Base-by-base conservation (phyloP, 1,140 invertebrate genomes). In the Drosophila rhopaloa region DNA sequence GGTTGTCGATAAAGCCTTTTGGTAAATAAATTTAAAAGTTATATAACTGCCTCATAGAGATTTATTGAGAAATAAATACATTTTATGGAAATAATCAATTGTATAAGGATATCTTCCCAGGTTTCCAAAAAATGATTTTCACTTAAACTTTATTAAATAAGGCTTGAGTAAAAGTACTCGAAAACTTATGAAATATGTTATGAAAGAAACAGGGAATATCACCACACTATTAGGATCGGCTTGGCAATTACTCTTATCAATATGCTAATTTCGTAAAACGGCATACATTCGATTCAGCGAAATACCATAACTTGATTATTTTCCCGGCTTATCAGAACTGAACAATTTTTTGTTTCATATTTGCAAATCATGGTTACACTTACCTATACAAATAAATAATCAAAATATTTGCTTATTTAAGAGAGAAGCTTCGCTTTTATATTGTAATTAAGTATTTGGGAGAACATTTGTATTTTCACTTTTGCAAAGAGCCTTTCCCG, bases 351-450 rank as follows among this genome's bases (percentile, higher is more conserved):
- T 19, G 54, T 44, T 54, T n/a, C 8, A 72, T 56, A 68, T 58
- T 83, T 76, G 81, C 71, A 72, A 83, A 72, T 79, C 81, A 83
- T 76, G 53, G 50, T 65, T 71, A 77, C 79, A 71, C 71, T 66
- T 50, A 75, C 60, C 5, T 16, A 51, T 24, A 46, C 32, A 46
- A 35, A 65, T 19, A 7, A 32, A 1, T 7, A 32, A 32, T 7
- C 7, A 32, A 32, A 7, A 32, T 32, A 32, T 32, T 32, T 32
- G 29, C 6, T 32, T 7, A 32, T 32, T 32, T 32, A 7, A 32
- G 29, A 32, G 29, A 32, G 29, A 32, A 8, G 29, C 5, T 32
- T 7, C 29, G 27, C 13, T 40, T 41, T 48, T 46, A 27, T 2
- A 46, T 48, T 46, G 14, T 2, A 46, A 14, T 16, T 16, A 44